phyloP scores from a whole-genome alignment of 2,888 invertebrate species.

The Coremacera marginata region DNA sequence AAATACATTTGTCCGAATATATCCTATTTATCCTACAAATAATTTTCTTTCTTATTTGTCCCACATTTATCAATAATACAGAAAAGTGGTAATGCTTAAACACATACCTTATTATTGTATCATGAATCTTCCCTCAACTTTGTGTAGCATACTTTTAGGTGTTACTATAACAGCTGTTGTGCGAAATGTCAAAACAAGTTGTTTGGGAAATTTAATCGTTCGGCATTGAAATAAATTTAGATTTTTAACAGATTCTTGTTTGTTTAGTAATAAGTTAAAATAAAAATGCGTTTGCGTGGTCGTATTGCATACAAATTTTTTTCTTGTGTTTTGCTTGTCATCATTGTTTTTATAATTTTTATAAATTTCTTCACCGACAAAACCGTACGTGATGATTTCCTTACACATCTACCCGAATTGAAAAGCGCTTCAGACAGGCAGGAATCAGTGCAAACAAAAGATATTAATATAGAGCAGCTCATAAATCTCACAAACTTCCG shows the following conservation, averaged over 20 bases:
- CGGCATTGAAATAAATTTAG: not conserved
- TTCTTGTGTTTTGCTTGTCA: constrained; percentile 53
- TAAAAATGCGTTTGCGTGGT: constrained; percentile 64
- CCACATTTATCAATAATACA: no score
- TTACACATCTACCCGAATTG: constrained; percentile 52
- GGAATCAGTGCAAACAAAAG: not conserved
- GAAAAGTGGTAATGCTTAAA: no score
- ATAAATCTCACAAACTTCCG: constrained; percentile 62
- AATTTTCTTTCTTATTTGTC: no score
- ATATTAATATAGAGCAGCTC: constrained; percentile 44
- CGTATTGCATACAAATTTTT: constrained; percentile 57
- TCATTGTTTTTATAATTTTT: constrained; percentile 58
- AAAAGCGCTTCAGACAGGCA: not conserved
- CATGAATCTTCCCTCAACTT: not conserved
- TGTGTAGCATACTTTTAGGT: constrained; percentile 8
- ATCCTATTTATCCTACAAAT: no score
- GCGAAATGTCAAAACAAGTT: constrained; percentile 8
- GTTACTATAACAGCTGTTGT: not conserved
- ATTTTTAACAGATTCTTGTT: not conserved
- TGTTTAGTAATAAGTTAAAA: constrained; percentile 21
- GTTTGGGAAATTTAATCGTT: constrained; percentile 20
- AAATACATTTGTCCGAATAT: no score
- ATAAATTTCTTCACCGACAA: constrained; percentile 54
- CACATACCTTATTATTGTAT: no score
- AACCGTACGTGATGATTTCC: constrained; percentile 56